phyloP scores from a whole-genome alignment of 2,888 invertebrate genomes.

The Pterostichus madidus region DNA sequence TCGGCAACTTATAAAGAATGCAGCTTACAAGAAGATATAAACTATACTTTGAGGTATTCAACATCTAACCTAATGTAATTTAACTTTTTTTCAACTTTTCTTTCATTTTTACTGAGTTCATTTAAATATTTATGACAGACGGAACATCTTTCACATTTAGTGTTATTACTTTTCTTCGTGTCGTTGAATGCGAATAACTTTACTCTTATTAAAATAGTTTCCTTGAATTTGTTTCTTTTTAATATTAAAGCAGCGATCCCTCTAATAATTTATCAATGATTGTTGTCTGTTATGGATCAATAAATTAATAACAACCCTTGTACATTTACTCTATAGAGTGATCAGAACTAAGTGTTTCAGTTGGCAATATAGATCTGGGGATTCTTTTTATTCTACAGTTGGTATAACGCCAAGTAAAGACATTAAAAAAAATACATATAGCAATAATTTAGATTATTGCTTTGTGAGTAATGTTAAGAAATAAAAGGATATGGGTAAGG shows the following conservation, averaged over 20 bases:
- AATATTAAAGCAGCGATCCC: background rate
- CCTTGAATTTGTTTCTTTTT: constrained; percentile 12
- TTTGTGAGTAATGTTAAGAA: no score
- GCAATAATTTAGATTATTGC: no score
- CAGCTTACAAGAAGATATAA: constrained; percentile 32
- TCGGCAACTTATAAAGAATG: constrained; percentile 39
- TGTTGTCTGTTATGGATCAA: no score
- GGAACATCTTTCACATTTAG: constrained; percentile 44
- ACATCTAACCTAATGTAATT: constrained; percentile 41
- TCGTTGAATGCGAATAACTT: constrained; percentile 16
- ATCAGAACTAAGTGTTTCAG: no score
- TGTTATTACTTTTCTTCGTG: constrained; percentile 18
- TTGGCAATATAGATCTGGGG: no score
- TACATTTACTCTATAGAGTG: no score
- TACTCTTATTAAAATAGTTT: background rate
- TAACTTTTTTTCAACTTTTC: constrained; percentile 34
- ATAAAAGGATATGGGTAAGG: no score
- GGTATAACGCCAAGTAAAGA: no score
- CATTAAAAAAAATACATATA: no score
- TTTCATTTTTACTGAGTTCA: constrained; percentile 3
- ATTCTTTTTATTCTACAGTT: no score
- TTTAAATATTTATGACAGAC: constrained; percentile 33
- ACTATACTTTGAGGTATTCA: constrained; percentile 30
- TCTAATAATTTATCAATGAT: no score
- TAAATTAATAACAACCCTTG: no score